Percentiles rank a stretch among this genome's conserved stretches.
Evolutionary conservation across 2,888 invertebrate genomes (phyloP).

Genomic region (Ochropleura plecta): DNA sequence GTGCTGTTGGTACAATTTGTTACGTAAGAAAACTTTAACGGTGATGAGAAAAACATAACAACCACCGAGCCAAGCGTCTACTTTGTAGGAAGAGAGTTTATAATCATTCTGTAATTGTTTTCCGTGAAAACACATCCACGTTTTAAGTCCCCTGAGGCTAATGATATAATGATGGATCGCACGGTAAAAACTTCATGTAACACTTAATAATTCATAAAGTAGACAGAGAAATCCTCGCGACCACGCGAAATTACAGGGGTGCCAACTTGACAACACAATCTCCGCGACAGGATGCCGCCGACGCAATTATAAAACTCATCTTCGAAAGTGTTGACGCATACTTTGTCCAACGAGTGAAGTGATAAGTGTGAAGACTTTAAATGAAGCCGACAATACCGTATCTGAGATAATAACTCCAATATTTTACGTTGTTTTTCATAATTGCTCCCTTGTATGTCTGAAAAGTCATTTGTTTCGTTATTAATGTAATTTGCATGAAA

Average conservation of each 20-base stretch:
- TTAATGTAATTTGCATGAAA: slow-evolving; percentile 31
- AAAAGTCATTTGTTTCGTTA: slow-evolving; percentile 39
- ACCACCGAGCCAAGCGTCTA: background rate
- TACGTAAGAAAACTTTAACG: slow-evolving; percentile 8
- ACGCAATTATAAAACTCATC: slow-evolving; percentile 70
- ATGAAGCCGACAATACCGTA: slow-evolving; percentile 32
- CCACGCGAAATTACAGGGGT: slow-evolving; percentile 72
- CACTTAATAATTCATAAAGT: slow-evolving; percentile 75
- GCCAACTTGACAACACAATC: slow-evolving; percentile 73
- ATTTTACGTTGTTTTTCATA: slow-evolving; percentile 36
- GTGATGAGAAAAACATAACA: background rate
- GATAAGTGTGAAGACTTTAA: slow-evolving; percentile 49
- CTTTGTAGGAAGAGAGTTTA: slow-evolving; percentile 50
- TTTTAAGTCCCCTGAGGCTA: slow-evolving; percentile 67
- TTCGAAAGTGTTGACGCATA: slow-evolving; percentile 63
- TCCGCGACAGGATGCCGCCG: slow-evolving; percentile 51
- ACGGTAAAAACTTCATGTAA: slow-evolving; percentile 69
- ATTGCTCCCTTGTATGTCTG: slow-evolving; percentile 34
- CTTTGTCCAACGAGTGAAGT: slow-evolving; percentile 51
- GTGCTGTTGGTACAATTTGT: background rate
- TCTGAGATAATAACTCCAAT: slow-evolving; percentile 33
- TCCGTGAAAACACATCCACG: slow-evolving; percentile 66
- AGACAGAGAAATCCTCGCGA: slow-evolving; percentile 67
- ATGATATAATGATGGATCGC: slow-evolving; percentile 74
- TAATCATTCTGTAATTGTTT: slow-evolving; percentile 72